Percentiles rank a stretch among this genome's conserved stretches.
These are phyloP conservation scores for Eustalomyia histrio DNA, from an alignment of 2,888 invertebrate species.

Conservation along the genomic window DNA sequence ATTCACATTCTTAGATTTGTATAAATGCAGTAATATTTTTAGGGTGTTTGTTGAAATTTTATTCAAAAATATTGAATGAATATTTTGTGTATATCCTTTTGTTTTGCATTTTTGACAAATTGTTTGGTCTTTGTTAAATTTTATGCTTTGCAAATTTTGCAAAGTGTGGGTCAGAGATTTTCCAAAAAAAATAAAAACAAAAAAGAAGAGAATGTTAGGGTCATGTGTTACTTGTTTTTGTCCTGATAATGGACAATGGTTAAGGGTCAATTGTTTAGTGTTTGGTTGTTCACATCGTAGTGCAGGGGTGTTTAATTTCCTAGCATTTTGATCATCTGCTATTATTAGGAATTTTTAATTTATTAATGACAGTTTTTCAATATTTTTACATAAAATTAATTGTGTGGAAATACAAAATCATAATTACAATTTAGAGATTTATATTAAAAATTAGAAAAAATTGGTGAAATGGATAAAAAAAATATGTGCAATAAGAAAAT, in stretches of 20 bases:
- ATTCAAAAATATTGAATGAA: conserved; percentile 16
- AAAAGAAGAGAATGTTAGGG: conserved; percentile 22
- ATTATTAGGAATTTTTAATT: conserved; percentile 25
- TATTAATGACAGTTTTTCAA: conserved; percentile 9
- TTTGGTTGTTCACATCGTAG: neutral
- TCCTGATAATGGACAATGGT: conserved; percentile 1
- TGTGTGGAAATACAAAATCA: neutral
- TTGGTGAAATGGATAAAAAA: no score
- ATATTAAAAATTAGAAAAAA: no score
- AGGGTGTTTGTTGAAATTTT: neutral
- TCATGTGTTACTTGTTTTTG: conserved; percentile 57
- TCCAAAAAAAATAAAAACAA: no score
- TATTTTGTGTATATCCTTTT: conserved; percentile 10
- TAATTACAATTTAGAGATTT: neutral
- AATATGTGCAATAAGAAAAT: no score
- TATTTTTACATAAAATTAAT: conserved; percentile 38
- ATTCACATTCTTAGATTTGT: neutral
- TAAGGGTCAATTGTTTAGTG: conserved; percentile 53
- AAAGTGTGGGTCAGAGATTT: conserved; percentile 50
- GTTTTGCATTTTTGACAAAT: conserved; percentile 52
- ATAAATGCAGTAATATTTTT: neutral
- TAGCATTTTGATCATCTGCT: conserved; percentile 41
- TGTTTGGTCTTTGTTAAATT: conserved; percentile 26
- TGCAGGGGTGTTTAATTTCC: neutral
- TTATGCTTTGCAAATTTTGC: conserved; percentile 9